phyloP scores from a whole-genome alignment of 2,797 vertebrate species.

The Myotis planiceps region DNA sequence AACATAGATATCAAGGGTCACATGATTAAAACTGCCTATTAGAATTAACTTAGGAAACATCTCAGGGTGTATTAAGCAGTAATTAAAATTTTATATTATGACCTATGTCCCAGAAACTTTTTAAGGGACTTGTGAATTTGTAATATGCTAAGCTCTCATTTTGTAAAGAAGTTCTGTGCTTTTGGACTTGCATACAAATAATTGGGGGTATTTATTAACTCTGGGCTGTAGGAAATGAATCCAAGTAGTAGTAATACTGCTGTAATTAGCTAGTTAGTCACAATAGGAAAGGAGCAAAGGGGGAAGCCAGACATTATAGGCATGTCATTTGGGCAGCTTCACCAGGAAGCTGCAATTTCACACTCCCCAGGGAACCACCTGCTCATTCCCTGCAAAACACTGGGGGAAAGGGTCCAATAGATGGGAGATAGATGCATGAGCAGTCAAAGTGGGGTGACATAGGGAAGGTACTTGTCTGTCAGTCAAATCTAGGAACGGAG shows the following conservation, averaged over 20 bases:
- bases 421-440: not conserved
- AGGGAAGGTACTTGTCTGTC: not conserved
- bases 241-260: not conserved
- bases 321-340: not conserved
- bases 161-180: not conserved
- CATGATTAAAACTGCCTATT: not conserved
- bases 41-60: not conserved
- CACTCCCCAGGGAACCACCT: not conserved
- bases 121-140: not conserved
- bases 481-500: not conserved
- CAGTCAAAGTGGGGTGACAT: not conserved
- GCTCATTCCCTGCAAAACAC: not conserved
- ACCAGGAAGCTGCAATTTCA: not conserved
- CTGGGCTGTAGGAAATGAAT: not conserved
- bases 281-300: not conserved
- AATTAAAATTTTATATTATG: not conserved
- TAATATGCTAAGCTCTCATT: not conserved
- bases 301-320: not conserved
- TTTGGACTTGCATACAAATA: not conserved
- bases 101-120: not conserved
- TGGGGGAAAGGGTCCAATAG: not conserved
- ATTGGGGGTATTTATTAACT: not conserved
- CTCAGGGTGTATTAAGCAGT: not conserved
- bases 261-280: not conserved
- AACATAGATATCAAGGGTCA: not conserved